Conservation (phyloP, 2,113 vertebrate species). For the Chitala chitala region DNA sequence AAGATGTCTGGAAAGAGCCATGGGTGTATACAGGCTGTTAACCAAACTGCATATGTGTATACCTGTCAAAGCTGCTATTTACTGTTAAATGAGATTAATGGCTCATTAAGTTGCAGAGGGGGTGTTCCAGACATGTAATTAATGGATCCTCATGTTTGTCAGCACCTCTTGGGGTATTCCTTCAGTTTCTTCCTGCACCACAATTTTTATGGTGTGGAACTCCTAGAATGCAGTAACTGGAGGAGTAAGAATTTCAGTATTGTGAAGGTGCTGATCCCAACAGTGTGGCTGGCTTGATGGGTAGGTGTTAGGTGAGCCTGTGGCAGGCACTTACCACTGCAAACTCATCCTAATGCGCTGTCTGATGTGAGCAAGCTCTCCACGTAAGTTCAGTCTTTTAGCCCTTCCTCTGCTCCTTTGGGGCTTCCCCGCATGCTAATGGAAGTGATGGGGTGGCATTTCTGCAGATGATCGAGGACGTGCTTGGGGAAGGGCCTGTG, state of each 20-base stretch:
- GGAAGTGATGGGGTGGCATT: constrained; percentile 32
- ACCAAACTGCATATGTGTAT: too few species aligned
- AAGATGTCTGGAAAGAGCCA: too few species aligned
- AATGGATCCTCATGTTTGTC: too few species aligned
- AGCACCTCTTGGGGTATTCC: too few species aligned
- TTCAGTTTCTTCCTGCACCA: too few species aligned
- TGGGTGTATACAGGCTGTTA: too few species aligned
- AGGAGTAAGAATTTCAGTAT: background rate
- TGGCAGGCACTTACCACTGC: background rate
- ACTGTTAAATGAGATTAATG: too few species aligned
- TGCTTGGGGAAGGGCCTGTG: constrained; percentile 84
- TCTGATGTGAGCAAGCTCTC: constrained; percentile 40
- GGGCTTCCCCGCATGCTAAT: background rate
- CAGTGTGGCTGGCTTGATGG: background rate
- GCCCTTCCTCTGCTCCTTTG: constrained; percentile 13
- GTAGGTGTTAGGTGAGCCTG: background rate
- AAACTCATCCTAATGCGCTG: constrained; percentile 29
- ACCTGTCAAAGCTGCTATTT: too few species aligned
- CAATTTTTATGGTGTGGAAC: too few species aligned
- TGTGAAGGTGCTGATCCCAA: background rate
- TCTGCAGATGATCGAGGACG: constrained; percentile 93
- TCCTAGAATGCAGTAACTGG: too few species aligned
- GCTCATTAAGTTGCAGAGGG: too few species aligned
- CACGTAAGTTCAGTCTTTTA: constrained; percentile 54
- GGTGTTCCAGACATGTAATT: too few species aligned